Percentiles rank a stretch among this genome's conserved stretches.
Evolutionary conservation across 2,888 invertebrate genomes (phyloP).

Genomic region (Myopa testacea): DNA sequence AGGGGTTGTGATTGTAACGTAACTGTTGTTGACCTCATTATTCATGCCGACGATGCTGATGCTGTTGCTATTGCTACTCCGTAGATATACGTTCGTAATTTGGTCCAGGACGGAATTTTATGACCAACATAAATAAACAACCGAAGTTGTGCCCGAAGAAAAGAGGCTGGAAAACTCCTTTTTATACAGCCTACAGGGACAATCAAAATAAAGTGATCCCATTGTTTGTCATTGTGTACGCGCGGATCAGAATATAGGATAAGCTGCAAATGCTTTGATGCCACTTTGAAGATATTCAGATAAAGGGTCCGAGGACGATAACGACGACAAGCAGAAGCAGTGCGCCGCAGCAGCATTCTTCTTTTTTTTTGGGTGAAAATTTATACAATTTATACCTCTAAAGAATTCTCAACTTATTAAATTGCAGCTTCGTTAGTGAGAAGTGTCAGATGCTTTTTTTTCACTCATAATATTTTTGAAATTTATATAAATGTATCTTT

Average conservation of each 20-base stretch:
- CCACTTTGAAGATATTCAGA: neutral
- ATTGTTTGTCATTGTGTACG: constrained; percentile 25
- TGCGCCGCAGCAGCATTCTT: neutral
- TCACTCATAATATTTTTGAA: neutral
- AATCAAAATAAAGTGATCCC: constrained; percentile 39
- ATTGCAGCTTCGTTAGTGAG: constrained; percentile 1
- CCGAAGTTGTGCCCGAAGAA: neutral
- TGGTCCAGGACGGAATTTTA: constrained; percentile 18
- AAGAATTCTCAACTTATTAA: constrained; percentile 30
- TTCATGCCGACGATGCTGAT: neutral
- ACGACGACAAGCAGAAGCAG: no score
- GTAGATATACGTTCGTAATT: neutral
- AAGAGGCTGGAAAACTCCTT: neutral
- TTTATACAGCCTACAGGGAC: constrained; percentile 22
- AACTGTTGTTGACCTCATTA: constrained; percentile 32
- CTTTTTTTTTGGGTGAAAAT: neutral
- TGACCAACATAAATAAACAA: constrained; percentile 32
- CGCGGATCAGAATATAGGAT: constrained; percentile 21
- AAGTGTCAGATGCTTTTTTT: constrained; percentile 11
- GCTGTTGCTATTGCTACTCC: neutral
- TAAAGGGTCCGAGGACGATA: constrained; percentile 3
- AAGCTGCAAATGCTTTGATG: constrained; percentile 27
- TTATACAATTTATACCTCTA: neutral
- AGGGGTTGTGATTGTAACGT: neutral
- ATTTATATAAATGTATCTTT: neutral